phyloP scores from a whole-genome alignment of 1,140 invertebrate species.

The Caenorhabditis latens region DNA sequence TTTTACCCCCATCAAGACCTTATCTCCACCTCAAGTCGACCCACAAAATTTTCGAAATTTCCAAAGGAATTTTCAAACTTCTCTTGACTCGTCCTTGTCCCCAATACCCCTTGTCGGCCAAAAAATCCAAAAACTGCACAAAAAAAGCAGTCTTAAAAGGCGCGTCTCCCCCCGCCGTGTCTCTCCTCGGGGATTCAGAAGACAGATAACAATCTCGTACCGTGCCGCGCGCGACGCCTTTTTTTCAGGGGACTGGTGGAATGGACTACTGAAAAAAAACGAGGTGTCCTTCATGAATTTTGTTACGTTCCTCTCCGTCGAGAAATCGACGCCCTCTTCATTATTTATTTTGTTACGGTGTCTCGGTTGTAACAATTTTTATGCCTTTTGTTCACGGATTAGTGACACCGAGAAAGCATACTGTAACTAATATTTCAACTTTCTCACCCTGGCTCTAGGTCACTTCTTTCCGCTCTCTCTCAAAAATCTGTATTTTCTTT shows the following conservation, averaged over 20 bases:
- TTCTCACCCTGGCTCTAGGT: too few species aligned
- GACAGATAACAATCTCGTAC: constrained; percentile 41
- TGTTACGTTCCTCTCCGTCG: not conserved
- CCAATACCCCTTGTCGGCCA: not conserved
- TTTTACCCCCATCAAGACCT: not conserved
- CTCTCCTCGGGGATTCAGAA: not conserved
- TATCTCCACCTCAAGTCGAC: not conserved
- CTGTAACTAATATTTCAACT: not conserved
- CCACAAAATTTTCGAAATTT: constrained; percentile 23
- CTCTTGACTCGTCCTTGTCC: not conserved
- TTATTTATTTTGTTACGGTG: not conserved
- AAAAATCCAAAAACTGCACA: constrained; percentile 44
- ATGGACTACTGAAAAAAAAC: not conserved
- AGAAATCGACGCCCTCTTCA: too few species aligned
- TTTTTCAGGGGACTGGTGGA: constrained; percentile 9
- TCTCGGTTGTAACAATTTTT: not conserved
- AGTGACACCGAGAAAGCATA: not conserved
- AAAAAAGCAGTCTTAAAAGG: constrained; percentile 36
- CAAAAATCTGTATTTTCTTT: constrained; percentile 45
- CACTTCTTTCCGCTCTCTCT: constrained; percentile 7
- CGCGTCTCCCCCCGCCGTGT: not conserved
- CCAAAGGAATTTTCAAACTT: constrained; percentile 24
- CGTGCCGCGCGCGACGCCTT: constrained; percentile 2
- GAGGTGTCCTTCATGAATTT: not conserved
- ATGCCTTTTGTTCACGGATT: not conserved